phyloP scores from a whole-genome alignment of 2,888 invertebrate species.

The Gortyna flavago region DNA sequence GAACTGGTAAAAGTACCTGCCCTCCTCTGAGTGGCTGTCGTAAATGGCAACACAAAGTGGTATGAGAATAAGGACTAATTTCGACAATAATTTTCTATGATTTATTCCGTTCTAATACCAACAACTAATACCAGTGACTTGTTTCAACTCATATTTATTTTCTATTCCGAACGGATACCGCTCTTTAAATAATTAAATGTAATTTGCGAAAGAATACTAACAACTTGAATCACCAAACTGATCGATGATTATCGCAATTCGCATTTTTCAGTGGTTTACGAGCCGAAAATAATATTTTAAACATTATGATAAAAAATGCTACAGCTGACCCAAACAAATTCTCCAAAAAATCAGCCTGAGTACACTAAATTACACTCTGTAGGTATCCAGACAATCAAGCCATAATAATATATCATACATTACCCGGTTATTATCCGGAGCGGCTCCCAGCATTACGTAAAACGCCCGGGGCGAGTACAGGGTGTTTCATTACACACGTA shows the following conservation, averaged over 20 bases:
- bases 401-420: constrained; percentile 40
- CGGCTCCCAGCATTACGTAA: constrained; percentile 29
- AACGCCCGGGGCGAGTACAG: constrained; percentile 37
- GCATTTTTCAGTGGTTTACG: background rate
- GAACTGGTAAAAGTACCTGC: too few relatives aligned
- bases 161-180: too few relatives aligned
- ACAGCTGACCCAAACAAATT: background rate
- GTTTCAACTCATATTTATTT: too few relatives aligned
- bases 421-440: constrained; percentile 45
- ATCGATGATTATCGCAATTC: background rate
- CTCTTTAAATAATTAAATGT: too few relatives aligned
- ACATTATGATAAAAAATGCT: background rate
- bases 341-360: background rate
- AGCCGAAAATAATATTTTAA: background rate
- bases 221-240: too few relatives aligned
- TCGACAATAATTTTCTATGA: background rate
- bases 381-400: constrained; percentile 24
- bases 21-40: background rate
- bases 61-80: background rate
- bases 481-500: constrained; percentile 58
- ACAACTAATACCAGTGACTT: too few relatives aligned
- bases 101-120: too few relatives aligned
- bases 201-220: too few relatives aligned
- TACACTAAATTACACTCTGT: constrained; percentile 16
- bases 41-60: background rate